Base-by-base conservation (phyloP, 2,113 vertebrate species). In the Urocitellus parryii region DNA sequence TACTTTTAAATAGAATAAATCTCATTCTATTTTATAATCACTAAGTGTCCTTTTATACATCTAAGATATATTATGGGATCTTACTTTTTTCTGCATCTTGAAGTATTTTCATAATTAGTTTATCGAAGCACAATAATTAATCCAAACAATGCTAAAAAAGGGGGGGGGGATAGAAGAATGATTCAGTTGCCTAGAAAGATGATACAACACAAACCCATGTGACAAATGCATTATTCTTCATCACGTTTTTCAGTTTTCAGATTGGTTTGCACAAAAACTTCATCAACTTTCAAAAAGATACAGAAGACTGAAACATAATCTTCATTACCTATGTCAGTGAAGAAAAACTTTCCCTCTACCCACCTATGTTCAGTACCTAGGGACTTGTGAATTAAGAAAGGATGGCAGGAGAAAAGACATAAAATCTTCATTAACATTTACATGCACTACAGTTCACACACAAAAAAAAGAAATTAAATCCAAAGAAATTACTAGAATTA, bases 1-100 rank as follows among this genome's bases (percentile, higher is more conserved):
- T 81, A 83, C 25, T 87, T 92, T 96, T 68, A 96, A 87, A 88
- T 8, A 85, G 51, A 92, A 63, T 80, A 86, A 96, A 96, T 91
- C 34, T 89, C 51, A 90, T 34, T 68, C 29, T 68, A 84, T 53
- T 51, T 95, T 84, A 77, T 27, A 70, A 85, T 51, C 39, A 90
- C 37, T 45, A 39, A 53, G 51, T 82, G 88, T 76, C 16, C 14
- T 91, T 88, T 93, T 48, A 84, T 78, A 93, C 67, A 39, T 87
- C 53, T 79, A 91, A 87, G 72, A 74, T 67, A 67, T 8, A 70
- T 39, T 79, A 86, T n/a, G 25, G 12, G 34, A 93, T 68, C 48
- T 72, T 32, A 61, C 8, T 93, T 83, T 93, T 76, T 51, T 63
- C n/a, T 80, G 61, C 4, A 88, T 53, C 20, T 84, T 89, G 53